Evolutionary conservation across 1,140 invertebrate genomes (phyloP), one percentile per base, ranked within the genome.

Genomic region (Psix sp.): DNA sequence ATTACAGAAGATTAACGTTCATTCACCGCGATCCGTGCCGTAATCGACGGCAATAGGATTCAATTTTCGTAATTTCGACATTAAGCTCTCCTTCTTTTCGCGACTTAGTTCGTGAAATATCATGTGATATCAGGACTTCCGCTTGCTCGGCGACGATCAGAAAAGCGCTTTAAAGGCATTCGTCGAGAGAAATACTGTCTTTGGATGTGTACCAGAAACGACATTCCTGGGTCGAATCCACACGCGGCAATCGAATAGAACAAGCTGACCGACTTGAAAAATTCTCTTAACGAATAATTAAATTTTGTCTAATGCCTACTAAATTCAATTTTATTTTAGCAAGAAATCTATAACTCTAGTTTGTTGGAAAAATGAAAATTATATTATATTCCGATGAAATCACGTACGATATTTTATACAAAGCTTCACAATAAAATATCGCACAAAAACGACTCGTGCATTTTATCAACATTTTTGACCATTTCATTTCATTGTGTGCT

Each of bases 1-100:
- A 79, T 79, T 77, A 73, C 65, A 16, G 54, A 63, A 79, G 75
- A 79, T 79, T 79, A 79, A 79, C 77, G 77, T 73, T 77, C 74
- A 77, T 79, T 77, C 73, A 74, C 48, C 65, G 43, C 59, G 42
- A 70, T 59, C 57, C 57, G 18, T 10, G 68, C 36, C 21, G 43
- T 73, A 66, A 73, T 66, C 60, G 52, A 54, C 42, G 46, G 60
- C 48, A 62, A 73, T 73, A 66, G 60, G 38, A 66, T 73, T 73
- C 70, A 73, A 60, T 73, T 73, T 52, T 54, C 54, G 60, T 73
- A 73, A 73, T 73, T 73, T 73, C 49, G 60, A 40, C 70, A 73
- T 73, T 73, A 73, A 73, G 70, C 60, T 66, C 10, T 48, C 54
- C 46, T 73, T 73, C 48, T 73, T 73, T 60, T 66, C 70, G 46